phyloP scores from a whole-genome alignment of 2,113 vertebrate species.

The Chloebia gouldiae region DNA sequence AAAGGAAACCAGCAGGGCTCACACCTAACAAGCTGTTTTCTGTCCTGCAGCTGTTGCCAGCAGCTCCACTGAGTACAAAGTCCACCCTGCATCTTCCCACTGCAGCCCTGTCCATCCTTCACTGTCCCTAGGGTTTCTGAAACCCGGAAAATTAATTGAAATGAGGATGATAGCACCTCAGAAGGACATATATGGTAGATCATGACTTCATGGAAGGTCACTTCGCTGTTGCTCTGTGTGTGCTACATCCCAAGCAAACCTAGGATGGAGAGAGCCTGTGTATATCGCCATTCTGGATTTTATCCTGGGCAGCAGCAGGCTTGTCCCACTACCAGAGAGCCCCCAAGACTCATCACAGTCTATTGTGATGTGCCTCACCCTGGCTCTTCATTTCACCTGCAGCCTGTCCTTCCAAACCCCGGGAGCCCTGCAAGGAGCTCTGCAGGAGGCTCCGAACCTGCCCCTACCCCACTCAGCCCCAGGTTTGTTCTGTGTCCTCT shows the following conservation, averaged over 20 bases:
- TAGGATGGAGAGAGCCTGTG: neutral
- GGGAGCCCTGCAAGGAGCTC: neutral
- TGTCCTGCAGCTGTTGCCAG: neutral
- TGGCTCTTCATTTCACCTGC: neutral
- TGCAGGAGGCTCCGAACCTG: neutral
- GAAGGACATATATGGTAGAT: neutral
- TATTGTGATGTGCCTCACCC: neutral
- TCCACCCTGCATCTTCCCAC: neutral
- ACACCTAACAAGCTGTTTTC: neutral
- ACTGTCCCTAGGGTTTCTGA: neutral
- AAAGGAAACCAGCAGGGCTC: neutral
- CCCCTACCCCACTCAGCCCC: neutral
- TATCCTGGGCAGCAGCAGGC: neutral
- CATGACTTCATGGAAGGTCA: neutral
- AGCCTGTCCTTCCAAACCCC: neutral
- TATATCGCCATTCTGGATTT: neutral
- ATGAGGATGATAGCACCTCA: neutral
- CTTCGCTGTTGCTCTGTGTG: rapidly evolving
- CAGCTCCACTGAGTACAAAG: rapidly evolving
- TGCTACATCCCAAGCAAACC: neutral
- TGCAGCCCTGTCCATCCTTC: rapidly evolving
- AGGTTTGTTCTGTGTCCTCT: neutral
- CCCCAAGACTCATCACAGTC: rapidly evolving
- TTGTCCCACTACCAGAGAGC: neutral
- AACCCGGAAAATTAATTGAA: neutral